Base-by-base conservation (phyloP, 2,888 invertebrate genomes). In the Limenitis camilla region DNA sequence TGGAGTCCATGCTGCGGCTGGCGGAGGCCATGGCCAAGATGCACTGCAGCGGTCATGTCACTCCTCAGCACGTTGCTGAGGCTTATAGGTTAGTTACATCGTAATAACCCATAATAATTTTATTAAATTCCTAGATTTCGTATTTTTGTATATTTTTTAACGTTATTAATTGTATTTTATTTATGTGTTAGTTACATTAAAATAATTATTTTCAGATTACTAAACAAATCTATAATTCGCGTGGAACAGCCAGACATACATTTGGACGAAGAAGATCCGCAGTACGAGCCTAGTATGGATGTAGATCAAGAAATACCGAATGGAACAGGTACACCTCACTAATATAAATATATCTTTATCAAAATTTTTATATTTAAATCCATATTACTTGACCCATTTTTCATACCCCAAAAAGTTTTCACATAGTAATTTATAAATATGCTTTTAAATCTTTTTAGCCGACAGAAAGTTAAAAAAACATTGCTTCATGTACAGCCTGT, bases 201-300 rank as follows among this genome's bases (percentile, higher is more conserved):
- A 9, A 8, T 8, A 8, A 8, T 31, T 31, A 28, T n/a, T 41
- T 40, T 44, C 65, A 88, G 95, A 42, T 89, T 99, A 56, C 86
- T 99, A 31, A 98, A 97, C 80, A 98, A 98, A 71, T 98, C 98
- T 0, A 98, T 99, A 60, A 96, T 99, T 62, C 91, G 98, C 36
- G 98, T 99, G 11, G 99, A 99, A 69, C 98, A 98, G 69, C 98
- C 99, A 0, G 99, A 99, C 73, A 96, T 99, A 47, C 94, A 96
- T 72, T 84, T 99, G 58, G 96, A 96, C 48, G 96, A 96, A 55
- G 95, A 95, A 35, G 91, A 91, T 11, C 78, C 87, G 1, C 78
- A 82, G 53, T 78, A 77, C 31, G 88, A 89, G 52, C 88, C 89
- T 1, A 78, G 79, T 36, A 83, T 89, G 79, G 89, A 90, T 10